Conservation (phyloP, 2,888 invertebrate genomes). For the Sarcophaga carnaria region DNA sequence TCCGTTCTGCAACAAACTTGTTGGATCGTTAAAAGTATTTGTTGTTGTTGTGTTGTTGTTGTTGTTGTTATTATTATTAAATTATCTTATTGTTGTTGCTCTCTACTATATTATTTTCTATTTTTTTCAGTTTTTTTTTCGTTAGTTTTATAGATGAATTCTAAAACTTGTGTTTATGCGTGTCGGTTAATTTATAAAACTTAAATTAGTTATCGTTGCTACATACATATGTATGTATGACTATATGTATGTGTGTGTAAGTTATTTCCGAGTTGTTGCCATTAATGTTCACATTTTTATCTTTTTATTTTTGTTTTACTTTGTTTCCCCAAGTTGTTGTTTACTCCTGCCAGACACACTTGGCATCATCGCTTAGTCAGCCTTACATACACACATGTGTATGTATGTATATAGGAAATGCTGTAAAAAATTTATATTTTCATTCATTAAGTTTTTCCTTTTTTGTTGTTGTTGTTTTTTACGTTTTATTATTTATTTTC, state of each 20-base stretch:
- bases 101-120: too few relatives aligned
- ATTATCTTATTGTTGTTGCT: constrained; percentile 13
- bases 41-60: not conserved
- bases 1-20: constrained; percentile 64
- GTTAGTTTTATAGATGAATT: constrained; percentile 63
- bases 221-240: not conserved
- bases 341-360: constrained; percentile 16
- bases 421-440: constrained; percentile 51
- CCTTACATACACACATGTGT: not conserved
- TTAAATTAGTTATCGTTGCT: constrained; percentile 70
- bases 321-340: constrained; percentile 21
- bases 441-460: constrained; percentile 47
- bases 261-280: constrained; percentile 2
- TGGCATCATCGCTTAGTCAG: not conserved
- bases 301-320: constrained; percentile 23
- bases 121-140: not conserved
- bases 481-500: not conserved
- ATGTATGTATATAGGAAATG: constrained; percentile 6
- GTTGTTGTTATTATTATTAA: constrained; percentile 16
- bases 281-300: constrained; percentile 13
- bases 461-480: not conserved
- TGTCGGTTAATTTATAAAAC: constrained; percentile 63
- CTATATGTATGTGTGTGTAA: not conserved
- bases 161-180: constrained; percentile 70
- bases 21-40: constrained; percentile 60